phyloP scores from a whole-genome alignment of 2,888 invertebrate genomes.

The Xestia ashworthii region DNA sequence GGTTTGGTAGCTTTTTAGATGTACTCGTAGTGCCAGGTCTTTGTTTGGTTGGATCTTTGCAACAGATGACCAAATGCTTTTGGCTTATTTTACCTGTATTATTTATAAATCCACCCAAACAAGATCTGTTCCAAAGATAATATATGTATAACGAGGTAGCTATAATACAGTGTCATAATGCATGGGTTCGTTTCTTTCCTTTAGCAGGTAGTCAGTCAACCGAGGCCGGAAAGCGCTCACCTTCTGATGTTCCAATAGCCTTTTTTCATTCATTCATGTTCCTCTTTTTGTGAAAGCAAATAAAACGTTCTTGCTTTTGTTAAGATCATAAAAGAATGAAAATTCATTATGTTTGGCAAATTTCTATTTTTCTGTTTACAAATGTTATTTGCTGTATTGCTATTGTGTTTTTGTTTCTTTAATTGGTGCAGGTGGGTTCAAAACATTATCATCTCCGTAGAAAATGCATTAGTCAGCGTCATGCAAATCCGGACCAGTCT shows the following conservation, averaged over 20 bases:
- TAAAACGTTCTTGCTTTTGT: slow-evolving; percentile 70
- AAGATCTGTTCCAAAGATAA: slow-evolving; percentile 56
- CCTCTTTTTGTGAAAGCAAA: slow-evolving; percentile 73
- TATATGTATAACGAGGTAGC: slow-evolving; percentile 23
- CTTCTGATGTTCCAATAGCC: slow-evolving; percentile 75
- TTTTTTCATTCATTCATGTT: slow-evolving; percentile 73
- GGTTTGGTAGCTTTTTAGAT: slow-evolving; percentile 13
- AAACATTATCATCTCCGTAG: neutral
- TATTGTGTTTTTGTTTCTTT: slow-evolving; percentile 22
- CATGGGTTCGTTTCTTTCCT: slow-evolving; percentile 75
- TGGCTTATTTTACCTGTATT: slow-evolving; percentile 35
- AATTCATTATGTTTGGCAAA: slow-evolving; percentile 17
- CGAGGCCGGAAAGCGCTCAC: slow-evolving; percentile 83
- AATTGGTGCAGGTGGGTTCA: slow-evolving; percentile 8
- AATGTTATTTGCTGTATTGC: neutral
- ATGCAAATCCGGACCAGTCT: slow-evolving; percentile 18
- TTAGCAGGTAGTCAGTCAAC: slow-evolving; percentile 84
- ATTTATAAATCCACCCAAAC: slow-evolving; percentile 45
- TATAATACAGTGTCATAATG: slow-evolving; percentile 59
- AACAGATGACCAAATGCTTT: slow-evolving; percentile 24
- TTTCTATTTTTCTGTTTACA: slow-evolving; percentile 3
- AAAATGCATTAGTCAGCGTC: neutral
- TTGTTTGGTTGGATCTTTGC: slow-evolving; percentile 33
- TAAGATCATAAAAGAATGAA: slow-evolving; percentile 49
- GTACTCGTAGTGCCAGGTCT: slow-evolving; percentile 3